Percentiles rank a stretch among this genome's conserved stretches.
These are phyloP conservation scores for Gobionotothen gibberifrons DNA, from an alignment of 2,797 vertebrate genomes.

Conservation along the genomic window DNA sequence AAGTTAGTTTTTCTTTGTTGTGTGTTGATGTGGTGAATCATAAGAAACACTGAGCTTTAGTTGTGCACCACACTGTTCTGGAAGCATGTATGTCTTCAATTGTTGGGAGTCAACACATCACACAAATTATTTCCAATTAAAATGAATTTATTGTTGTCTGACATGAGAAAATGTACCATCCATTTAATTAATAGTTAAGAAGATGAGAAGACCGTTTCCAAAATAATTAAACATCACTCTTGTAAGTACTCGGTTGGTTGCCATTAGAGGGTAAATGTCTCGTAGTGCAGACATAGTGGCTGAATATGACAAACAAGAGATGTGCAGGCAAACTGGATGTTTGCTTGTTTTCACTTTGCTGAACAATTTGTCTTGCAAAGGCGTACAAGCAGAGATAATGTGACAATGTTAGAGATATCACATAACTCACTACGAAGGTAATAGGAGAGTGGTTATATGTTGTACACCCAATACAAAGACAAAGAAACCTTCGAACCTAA, in stretches of 20 bases:
- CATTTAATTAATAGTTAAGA: constrained; percentile 10
- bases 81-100: constrained; percentile 12
- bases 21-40: constrained; percentile 56
- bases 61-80: neutral
- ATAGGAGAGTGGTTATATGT: neutral
- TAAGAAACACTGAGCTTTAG: constrained; percentile 20
- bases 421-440: neutral
- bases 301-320: neutral
- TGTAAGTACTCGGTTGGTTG: neutral
- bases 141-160: neutral
- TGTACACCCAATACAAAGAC: neutral
- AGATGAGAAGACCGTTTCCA: neutral
- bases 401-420: neutral
- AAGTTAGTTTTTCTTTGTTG: constrained; percentile 36
- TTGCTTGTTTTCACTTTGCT: neutral
- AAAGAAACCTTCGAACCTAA: constrained; percentile 4
- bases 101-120: constrained; percentile 31
- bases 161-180: neutral
- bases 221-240: constrained; percentile 4
- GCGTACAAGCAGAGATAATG: neutral
- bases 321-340: neutral
- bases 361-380: neutral
- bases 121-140: constrained; percentile 17
- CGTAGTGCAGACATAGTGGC: neutral
- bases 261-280: neutral